A percentile compares a stretch with the other conserved stretches of the same genome.
Conservation (phyloP, 2,113 vertebrate species). For the Prolemur simus region DNA sequence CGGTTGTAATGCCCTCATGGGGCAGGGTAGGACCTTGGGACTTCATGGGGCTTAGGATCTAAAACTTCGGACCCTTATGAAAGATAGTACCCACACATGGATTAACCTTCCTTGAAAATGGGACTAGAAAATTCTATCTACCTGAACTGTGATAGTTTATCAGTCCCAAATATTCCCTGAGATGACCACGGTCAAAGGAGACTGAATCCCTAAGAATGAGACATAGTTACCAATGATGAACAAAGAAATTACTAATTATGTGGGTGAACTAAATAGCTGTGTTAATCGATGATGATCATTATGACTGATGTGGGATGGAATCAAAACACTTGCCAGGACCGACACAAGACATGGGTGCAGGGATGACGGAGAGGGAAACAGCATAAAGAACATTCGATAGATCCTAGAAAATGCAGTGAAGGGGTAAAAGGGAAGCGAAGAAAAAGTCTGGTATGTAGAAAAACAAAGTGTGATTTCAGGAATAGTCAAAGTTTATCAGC, state of each 20-base stretch:
- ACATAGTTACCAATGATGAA: accelerated
- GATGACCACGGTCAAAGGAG: accelerated
- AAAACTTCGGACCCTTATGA: not conserved
- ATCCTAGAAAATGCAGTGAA: not conserved
- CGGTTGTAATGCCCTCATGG: not conserved
- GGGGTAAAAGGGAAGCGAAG: not conserved
- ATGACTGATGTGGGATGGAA: not conserved
- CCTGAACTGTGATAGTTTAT: not conserved
- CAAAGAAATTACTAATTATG: too few relatives aligned
- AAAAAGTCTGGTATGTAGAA: not conserved
- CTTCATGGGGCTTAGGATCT: not conserved
- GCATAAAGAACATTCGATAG: accelerated
- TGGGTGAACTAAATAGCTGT: too few relatives aligned
- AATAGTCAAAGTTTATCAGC: not conserved
- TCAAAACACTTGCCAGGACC: accelerated
- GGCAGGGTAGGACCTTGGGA: not conserved
- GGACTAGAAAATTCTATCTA: not conserved
- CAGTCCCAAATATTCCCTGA: accelerated
- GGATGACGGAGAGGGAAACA: not conserved
- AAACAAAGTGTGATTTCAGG: not conserved
- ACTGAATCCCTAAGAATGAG: not conserved
- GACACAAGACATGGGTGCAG: not conserved
- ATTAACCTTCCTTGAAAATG: not conserved
- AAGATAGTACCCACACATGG: not conserved
- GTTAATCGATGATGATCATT: not conserved